phyloP scores from a whole-genome alignment of 2,797 vertebrate genomes.

The Parotocinclus haroldoi region DNA sequence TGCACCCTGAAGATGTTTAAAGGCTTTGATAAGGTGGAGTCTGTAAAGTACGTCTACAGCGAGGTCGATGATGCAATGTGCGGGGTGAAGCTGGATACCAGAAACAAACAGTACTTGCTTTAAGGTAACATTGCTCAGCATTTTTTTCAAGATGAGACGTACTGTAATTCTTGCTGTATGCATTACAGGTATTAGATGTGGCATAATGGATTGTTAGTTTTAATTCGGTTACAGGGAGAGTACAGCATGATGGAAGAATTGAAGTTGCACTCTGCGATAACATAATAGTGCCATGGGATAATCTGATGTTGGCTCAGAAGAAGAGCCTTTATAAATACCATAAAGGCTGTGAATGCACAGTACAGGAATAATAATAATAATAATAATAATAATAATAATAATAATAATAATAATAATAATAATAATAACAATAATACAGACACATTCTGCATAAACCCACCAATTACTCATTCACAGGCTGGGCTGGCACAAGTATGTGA shows the following conservation, averaged over 20 bases:
- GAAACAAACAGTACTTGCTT: slow-evolving; percentile 88
- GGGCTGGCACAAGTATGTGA: too few relatives aligned
- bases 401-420: too few relatives aligned
- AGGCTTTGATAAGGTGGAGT: slow-evolving; percentile 86
- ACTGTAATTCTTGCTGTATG: too few relatives aligned
- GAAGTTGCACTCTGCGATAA: slow-evolving; percentile 86
- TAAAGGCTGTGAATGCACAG: slow-evolving; percentile 84
- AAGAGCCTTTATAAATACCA: slow-evolving; percentile 89
- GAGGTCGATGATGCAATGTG: slow-evolving; percentile 85
- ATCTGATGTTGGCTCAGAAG: slow-evolving; percentile 83
- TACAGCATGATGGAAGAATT: slow-evolving; percentile 82
- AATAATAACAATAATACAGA: too few relatives aligned
- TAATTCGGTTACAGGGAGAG: slow-evolving; percentile 69
- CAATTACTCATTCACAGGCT: too few relatives aligned
- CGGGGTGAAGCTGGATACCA: slow-evolving; percentile 84
- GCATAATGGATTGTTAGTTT: too few relatives aligned
- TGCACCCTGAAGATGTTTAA: slow-evolving; percentile 85
- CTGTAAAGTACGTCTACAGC: slow-evolving; percentile 88
- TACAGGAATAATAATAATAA: too few relatives aligned
- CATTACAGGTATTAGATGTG: too few relatives aligned
- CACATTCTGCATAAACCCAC: too few relatives aligned
- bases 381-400: too few relatives aligned
- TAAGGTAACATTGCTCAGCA: slow-evolving; percentile 74
- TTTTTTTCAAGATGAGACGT: too few relatives aligned
- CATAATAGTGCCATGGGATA: slow-evolving; percentile 85